Base-by-base conservation (phyloP, 92 coral and sea anemone genomes). In the Zoanthus sociatus region DNA sequence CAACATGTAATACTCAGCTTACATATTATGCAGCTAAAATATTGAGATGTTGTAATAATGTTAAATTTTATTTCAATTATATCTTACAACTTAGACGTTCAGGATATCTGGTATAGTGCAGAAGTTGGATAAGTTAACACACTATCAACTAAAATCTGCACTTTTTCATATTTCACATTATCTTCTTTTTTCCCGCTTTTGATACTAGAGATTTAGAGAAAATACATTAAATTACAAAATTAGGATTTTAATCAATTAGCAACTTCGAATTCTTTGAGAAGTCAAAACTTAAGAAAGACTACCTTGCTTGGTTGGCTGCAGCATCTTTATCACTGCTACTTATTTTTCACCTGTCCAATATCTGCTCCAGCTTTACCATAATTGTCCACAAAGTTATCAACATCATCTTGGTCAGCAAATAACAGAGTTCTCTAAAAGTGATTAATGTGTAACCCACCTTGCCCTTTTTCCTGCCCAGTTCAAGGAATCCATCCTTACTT, bases 401-500 rank as follows among this genome's bases (percentile, higher is more conserved):
- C 90, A 79, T 90, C 88, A 87, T 90, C 88, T 55, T 90, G 93
- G 60, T 90, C 93, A 15, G 88, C 75, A 87, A 90, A 90, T 20
- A 87, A 75, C 60, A 90, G 79, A 66, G 86, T 77, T 77, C 92
- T 90, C 87, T 90, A 5, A 90, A 70, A 70, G 92, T 77, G 31
- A 73, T 74, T 78, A 84, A 45, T 78, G 78, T 42, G 50, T 85
- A 66, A 37, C 91, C 26, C 26, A 26, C 89, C 68, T 86, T 89
- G 47, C 79, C 90, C 78, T 88, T 91, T 83, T 91, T 88, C 84
- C 94, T 70, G n/a, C 76, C 54, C 47, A 91, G 85, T 17, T 91
- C 91, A 87, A 91, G 87, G 55, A 88, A 91, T 60, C 89, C 90
- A 82, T 87, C 93, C 91, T 87, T 79, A 81, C 84, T 79, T 61